phyloP scores from a whole-genome alignment of 2,888 invertebrate genomes.

The Cryptocephalus primarius region DNA sequence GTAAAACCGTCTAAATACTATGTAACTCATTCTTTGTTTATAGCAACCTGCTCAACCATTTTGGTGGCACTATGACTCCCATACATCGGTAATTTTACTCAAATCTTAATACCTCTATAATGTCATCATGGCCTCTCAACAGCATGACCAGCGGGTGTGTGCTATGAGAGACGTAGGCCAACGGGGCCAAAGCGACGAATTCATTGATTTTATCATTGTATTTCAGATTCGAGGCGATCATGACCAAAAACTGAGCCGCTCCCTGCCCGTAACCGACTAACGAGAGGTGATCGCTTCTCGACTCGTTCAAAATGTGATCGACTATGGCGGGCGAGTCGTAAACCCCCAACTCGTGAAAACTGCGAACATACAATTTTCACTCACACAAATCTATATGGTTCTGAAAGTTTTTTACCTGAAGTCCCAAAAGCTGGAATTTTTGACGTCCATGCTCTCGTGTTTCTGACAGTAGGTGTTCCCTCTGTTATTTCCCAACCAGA shows the following conservation, averaged over 20 bases:
- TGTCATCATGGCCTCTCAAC: neutral
- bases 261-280: constrained; percentile 72
- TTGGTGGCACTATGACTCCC: too few species aligned
- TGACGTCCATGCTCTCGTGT: constrained; percentile 29
- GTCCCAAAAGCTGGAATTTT: constrained; percentile 12
- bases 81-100: too few species aligned
- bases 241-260: constrained; percentile 37
- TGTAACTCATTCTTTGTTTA: too few species aligned
- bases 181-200: constrained; percentile 11
- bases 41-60: too few species aligned
- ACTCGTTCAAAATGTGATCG: constrained; percentile 48
- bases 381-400: too few species aligned
- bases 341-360: constrained; percentile 69
- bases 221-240: constrained; percentile 41
- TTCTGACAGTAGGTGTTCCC: constrained; percentile 43
- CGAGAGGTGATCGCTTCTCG: constrained; percentile 45
- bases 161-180: constrained; percentile 7
- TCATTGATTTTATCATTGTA: constrained; percentile 47
- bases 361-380: constrained; percentile 26
- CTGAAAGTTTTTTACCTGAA: constrained; percentile 5
- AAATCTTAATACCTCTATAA: neutral
- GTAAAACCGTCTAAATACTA: too few species aligned
- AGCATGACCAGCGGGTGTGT: neutral
- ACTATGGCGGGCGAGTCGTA: constrained; percentile 68
- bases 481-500: constrained; percentile 37